These are phyloP conservation scores for Sympetrum striolatum DNA, from an alignment of 2,888 invertebrate genomes.

Conservation along the genomic window DNA sequence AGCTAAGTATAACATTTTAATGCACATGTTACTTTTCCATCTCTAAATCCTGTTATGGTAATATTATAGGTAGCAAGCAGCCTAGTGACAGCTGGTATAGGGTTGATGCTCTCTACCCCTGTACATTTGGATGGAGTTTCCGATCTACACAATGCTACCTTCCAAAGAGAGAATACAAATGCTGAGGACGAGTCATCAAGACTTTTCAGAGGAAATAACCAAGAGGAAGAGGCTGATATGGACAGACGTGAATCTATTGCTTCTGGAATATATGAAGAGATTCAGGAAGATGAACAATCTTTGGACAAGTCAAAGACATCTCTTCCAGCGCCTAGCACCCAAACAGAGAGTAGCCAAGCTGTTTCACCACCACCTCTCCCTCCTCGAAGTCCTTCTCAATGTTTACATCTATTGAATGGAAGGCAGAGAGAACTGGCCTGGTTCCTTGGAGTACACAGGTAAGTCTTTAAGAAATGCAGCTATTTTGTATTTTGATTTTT, in stretches of 20 bases:
- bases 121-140: conserved; percentile 1
- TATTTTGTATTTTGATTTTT: too few species aligned
- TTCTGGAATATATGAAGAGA: conserved; percentile 35
- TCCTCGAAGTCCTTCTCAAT: conserved; percentile 22
- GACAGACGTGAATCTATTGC: conserved; percentile 31
- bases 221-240: not conserved
- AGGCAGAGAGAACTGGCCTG: conserved; percentile 4
- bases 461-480: not conserved
- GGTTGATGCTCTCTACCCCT: conserved; percentile 12
- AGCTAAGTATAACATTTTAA: too few species aligned
- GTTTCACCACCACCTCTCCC: conserved; percentile 10
- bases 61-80: not conserved
- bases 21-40: too few species aligned
- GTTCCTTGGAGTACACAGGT: conserved; percentile 20
- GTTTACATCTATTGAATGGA: not conserved
- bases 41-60: too few species aligned
- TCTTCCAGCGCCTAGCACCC: not conserved
- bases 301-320: not conserved
- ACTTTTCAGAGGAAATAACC: not conserved
- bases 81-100: not conserved
- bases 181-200: not conserved
- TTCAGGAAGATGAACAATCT: not conserved
- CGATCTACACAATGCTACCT: not conserved
- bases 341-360: not conserved
- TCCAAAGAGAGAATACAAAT: not conserved